Evolutionary conservation across 2,888 invertebrate genomes (phyloP), one percentile per base, ranked within the genome.

Genomic region (Argyresthia goedartella): DNA sequence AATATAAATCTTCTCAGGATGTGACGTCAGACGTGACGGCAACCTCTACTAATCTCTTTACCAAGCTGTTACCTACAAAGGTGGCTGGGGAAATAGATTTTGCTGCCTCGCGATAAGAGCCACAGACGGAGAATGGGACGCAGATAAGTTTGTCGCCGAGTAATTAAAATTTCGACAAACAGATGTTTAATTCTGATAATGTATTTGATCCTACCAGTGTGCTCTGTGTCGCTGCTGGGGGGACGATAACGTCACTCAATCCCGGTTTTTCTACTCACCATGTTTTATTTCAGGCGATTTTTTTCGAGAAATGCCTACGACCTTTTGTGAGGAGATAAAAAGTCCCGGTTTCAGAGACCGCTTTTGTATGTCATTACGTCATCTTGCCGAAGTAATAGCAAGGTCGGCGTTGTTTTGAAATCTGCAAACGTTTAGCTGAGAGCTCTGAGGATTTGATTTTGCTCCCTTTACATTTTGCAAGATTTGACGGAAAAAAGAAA

Each of bases 171-270:
- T 62, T 62, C 60, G 60, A 62, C 59, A 66, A 73, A 64, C 71
- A 76, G 76, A 73, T 68, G 50, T 59, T 63, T 60, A 49, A 59
- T 62, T 60, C 59, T 71, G 77, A 76, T 78, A 78, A 77, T 64
- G 68, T 61, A 64, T 69, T 72, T 67, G 62, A 60, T 62, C 62
- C 58, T 59, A 61, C 57, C 63, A 25, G 57, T 59, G 60, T 51
- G 60, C 61, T 60, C 64, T 60, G 61, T 59, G 61, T 51, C 54
- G 55, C 70, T 69, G 72, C 71, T 71, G 66, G 65, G 67, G 64
- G 57, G 42, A 43, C 4, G 82, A 82, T 82, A 82, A 77, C 65
- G 82, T 80, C 82, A 76, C 68, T 80, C 73, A 25, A 25, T 6
- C 25, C 25, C 25, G 25, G 25, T 25, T 25, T 69, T 71, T 67